Evolutionary conservation across 2,797 vertebrate genomes (phyloP), one percentile per base, ranked within the genome.

Genomic region (Halcyon chelicuti): DNA sequence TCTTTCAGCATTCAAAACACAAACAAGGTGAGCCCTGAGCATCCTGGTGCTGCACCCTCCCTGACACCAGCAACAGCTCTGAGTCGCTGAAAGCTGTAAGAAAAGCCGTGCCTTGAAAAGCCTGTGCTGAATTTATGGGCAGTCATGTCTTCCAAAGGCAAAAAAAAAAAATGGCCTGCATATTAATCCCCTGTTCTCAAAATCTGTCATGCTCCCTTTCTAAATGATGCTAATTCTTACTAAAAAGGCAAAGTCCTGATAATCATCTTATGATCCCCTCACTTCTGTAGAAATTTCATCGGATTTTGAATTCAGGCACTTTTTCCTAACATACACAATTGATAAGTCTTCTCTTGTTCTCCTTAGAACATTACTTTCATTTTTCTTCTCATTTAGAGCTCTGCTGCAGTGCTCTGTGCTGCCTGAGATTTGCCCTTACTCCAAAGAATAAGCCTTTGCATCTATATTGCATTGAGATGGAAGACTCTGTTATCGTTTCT

Each of bases 21-120:
- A 28, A 81, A 51, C 26, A 49, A 20, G 0, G 0, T 10, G 6
- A 81, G 70, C 31, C n/a, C 42, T 29, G 19, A 76, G 52, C 65
- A 63, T 21, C 26, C 42, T 66, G 39, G 20, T 0, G 1, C 66
- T 40, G 37, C n/a, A 12, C 33, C 21, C 14, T 2, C 4, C 16
- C 55, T 35, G 31, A 67, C 3, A 33, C 14, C 1, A 0, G 33
- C 2, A 0, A 22, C 47, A 70, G 61, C 31, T 67, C 31, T 0
- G 33, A 47, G 67, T 4, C 12, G 11, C 49, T 17, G n/a, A 17
- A 62, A 28, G 9, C 40, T 22, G 29, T 17, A 23, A 49, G 44
- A 39, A 51, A 68, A 87, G 3, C 9, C 14, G 25, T 0, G 2
- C 52, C 80, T 37, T 26, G 16, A n/a, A 54, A 54, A 12, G 35